Evolutionary conservation across 1,140 invertebrate species (phyloP).

Genomic region (Trigoniulus corallinus): DNA sequence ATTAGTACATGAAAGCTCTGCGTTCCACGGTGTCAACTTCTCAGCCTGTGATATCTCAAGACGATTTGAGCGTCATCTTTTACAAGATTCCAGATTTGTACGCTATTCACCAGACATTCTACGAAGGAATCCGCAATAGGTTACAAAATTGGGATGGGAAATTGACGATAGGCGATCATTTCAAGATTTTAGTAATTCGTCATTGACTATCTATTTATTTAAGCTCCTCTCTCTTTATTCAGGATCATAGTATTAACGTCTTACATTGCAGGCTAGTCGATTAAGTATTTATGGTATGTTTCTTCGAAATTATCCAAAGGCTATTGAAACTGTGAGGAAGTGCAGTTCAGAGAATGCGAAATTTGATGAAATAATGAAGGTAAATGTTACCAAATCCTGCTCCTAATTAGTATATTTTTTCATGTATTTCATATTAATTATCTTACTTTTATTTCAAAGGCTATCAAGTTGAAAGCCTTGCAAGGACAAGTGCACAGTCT

Average conservation of each 20-base stretch:
- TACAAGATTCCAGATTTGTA: conserved; percentile 80
- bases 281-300: conserved; percentile 74
- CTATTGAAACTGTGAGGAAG: conserved; percentile 70
- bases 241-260: not conserved
- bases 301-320: conserved; percentile 75
- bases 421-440: too few species aligned
- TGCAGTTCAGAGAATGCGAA: conserved; percentile 59
- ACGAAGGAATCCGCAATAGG: conserved; percentile 44
- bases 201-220: not conserved
- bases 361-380: conserved; percentile 60
- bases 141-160: conserved; percentile 51
- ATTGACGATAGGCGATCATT: conserved; percentile 54
- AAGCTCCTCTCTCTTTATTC: not conserved
- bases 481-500: conserved; percentile 61
- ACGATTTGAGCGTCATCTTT: conserved; percentile 80
- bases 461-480: conserved; percentile 54
- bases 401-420: not conserved
- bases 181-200: conserved; percentile 42
- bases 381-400: conserved; percentile 12
- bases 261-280: conserved; percentile 46
- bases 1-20: conserved; percentile 80
- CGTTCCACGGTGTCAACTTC: conserved; percentile 70
- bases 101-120: conserved; percentile 59
- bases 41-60: conserved; percentile 70
- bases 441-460: conserved; percentile 28